Percentiles rank a stretch among this genome's conserved stretches.
These are phyloP conservation scores for Tolypeutes matacus DNA, from an alignment of 2,797 vertebrate genomes.

Conservation along the genomic window DNA sequence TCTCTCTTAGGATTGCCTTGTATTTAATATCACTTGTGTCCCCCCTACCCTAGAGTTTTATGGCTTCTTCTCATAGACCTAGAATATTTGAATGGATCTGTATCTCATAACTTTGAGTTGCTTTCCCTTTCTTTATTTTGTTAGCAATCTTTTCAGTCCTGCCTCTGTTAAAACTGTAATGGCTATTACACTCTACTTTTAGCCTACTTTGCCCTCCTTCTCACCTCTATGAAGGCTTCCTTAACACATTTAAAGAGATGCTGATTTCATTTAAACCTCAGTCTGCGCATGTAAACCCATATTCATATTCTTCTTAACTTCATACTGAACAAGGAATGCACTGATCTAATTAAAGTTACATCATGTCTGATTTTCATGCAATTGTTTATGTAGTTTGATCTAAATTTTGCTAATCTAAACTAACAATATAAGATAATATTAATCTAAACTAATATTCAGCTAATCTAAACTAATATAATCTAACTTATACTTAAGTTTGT, in stretches of 20 bases:
- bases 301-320: conserved; percentile 4
- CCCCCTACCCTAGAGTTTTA: not conserved
- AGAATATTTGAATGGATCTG: not conserved
- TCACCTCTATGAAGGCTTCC: not conserved
- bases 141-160: not conserved
- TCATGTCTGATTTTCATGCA: conserved; percentile 2
- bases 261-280: not conserved
- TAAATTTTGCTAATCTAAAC: conserved; percentile 61
- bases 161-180: not conserved
- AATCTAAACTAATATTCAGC: conserved; percentile 57
- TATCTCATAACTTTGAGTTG: not conserved
- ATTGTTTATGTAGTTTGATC: conserved; percentile 33
- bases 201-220: not conserved
- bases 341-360: not conserved
- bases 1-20: not conserved
- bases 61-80: not conserved
- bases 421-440: conserved; percentile 33
- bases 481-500: not conserved
- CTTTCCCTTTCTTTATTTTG: not conserved
- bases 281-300: not conserved
- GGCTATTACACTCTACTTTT: not conserved
- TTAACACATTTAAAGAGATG: not conserved
- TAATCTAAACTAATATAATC: conserved; percentile 48
- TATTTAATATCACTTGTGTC: not conserved
- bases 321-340: conserved; percentile 7